phyloP scores from a whole-genome alignment of 2,888 invertebrate genomes.

The Dicyrtomina minuta region DNA sequence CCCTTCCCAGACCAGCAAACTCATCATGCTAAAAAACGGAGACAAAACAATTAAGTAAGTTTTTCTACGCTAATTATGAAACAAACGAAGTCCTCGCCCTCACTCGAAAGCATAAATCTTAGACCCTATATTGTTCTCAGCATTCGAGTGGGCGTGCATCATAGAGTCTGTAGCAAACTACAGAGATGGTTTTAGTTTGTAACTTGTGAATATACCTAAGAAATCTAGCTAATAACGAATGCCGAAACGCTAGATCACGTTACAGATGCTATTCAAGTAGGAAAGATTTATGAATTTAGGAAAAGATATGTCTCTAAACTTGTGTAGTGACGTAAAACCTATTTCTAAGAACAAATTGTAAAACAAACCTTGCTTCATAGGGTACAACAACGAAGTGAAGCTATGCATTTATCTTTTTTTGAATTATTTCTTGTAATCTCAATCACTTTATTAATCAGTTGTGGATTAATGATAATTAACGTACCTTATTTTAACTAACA shows the following conservation, averaged over 20 bases:
- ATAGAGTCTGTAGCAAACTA: too few species aligned
- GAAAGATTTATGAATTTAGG: too few species aligned
- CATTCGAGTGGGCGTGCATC: too few species aligned
- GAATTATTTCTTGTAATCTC: conserved; percentile 28
- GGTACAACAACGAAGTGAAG: conserved; percentile 3
- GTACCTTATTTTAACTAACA: conserved; percentile 28
- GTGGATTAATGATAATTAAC: conserved; percentile 16
- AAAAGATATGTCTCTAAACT: too few species aligned
- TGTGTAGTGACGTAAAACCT: too few species aligned
- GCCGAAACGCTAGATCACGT: too few species aligned
- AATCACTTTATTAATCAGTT: conserved; percentile 20
- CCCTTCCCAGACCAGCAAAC: conserved; percentile 69
- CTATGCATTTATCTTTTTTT: conserved; percentile 27
- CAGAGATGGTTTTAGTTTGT: too few species aligned
- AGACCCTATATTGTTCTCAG: not conserved
- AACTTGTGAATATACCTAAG: too few species aligned
- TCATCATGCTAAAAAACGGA: conserved; percentile 20
- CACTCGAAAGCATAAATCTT: not conserved
- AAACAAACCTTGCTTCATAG: too few species aligned
- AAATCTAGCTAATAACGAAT: too few species aligned
- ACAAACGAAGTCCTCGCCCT: not conserved
- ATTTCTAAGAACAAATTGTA: too few species aligned
- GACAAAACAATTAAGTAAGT: not conserved
- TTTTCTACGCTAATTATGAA: not conserved
- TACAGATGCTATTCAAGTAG: too few species aligned